Percentiles rank a stretch among this genome's conserved stretches.
These are phyloP conservation scores for Setophaga kirtlandii DNA, from an alignment of 2,113 vertebrate genomes.

Conservation along the genomic window DNA sequence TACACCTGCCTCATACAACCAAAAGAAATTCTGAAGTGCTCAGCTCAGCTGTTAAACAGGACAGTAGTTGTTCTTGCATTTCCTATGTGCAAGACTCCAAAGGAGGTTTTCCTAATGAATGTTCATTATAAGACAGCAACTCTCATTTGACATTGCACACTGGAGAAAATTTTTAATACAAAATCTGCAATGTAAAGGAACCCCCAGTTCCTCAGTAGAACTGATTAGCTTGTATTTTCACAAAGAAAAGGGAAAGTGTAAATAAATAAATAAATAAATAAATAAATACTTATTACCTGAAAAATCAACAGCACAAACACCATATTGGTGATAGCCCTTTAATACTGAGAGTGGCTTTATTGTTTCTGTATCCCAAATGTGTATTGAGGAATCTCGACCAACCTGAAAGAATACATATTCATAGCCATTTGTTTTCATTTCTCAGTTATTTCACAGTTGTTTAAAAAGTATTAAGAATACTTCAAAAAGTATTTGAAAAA, in stretches of 20 bases:
- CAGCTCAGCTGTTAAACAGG: neutral
- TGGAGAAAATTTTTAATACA: neutral
- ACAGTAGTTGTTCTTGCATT: neutral
- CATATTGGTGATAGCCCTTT: conserved; percentile 94
- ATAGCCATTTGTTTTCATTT: neutral
- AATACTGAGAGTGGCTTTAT: conserved; percentile 92
- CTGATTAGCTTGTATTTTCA: neutral
- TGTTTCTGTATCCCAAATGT: conserved; percentile 95
- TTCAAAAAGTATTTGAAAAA: neutral
- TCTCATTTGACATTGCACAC: neutral
- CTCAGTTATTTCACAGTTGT: neutral
- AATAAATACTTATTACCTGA: conserved; percentile 85
- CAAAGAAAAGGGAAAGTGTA: neutral
- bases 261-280: conserved; percentile 18
- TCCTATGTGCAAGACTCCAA: neutral
- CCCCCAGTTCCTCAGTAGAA: neutral
- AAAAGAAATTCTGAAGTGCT: neutral
- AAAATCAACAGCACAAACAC: conserved; percentile 95
- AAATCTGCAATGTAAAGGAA: neutral
- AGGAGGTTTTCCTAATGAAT: neutral
- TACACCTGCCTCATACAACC: neutral
- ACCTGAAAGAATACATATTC: conserved; percentile 78
- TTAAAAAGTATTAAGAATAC: neutral
- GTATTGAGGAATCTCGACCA: conserved; percentile 92
- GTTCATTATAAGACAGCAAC: neutral